Conservation (phyloP, 2,113 vertebrate species). For the Corythaeola cristata region DNA sequence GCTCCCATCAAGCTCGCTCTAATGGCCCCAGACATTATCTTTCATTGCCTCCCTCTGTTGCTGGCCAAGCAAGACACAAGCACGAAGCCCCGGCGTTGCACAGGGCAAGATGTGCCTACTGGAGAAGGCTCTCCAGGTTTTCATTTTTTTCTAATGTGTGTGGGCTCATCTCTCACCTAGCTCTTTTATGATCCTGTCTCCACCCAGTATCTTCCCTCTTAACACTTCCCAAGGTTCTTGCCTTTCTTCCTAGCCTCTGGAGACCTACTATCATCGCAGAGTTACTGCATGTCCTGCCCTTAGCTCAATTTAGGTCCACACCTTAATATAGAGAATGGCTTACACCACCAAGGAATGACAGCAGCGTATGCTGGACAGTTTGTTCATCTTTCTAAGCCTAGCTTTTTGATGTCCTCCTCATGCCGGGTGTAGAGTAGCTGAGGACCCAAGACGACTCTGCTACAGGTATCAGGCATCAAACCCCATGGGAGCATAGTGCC, state of each 20-base stretch:
- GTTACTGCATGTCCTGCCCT: neutral
- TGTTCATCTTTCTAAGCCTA: neutral
- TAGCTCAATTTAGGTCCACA: neutral
- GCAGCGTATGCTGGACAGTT: neutral
- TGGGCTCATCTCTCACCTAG: neutral
- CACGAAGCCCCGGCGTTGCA: accelerated
- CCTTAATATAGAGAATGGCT: neutral
- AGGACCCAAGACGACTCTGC: neutral
- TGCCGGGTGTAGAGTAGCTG: neutral
- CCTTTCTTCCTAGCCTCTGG: neutral
- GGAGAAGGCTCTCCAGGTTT: neutral
- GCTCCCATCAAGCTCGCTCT: neutral
- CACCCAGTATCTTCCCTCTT: neutral
- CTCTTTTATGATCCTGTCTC: neutral
- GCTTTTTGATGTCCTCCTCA: neutral
- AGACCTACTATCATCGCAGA: neutral
- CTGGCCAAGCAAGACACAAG: accelerated
- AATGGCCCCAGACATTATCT: neutral
- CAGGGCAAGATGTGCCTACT: accelerated
- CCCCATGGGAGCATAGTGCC: neutral
- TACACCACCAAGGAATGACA: neutral
- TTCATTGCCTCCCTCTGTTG: neutral
- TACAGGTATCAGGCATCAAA: neutral
- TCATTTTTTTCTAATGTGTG: neutral
- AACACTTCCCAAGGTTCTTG: neutral